Conservation (phyloP, 2,888 invertebrate genomes). For the Smittia aterrima region DNA sequence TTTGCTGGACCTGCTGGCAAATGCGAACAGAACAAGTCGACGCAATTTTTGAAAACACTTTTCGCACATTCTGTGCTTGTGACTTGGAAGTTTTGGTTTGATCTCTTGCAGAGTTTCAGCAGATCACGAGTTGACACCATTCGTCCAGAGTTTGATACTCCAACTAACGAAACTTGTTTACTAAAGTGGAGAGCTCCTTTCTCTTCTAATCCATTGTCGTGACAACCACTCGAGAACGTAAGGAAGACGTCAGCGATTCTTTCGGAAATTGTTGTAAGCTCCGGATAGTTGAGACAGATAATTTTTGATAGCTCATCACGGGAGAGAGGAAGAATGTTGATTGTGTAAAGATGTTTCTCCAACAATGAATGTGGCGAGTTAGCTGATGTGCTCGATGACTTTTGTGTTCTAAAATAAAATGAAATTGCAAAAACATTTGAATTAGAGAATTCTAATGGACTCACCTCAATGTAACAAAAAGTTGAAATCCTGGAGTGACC, state of each 20-base stretch:
- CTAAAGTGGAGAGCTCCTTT: not conserved
- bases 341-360: constrained; percentile 78
- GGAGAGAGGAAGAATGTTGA: constrained; percentile 77
- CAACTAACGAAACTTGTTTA: constrained; percentile 25
- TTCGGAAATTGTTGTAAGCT: constrained; percentile 68
- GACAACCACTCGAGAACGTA: constrained; percentile 72
- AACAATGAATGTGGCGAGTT: constrained; percentile 67
- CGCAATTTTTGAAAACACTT: constrained; percentile 73
- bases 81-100: constrained; percentile 70
- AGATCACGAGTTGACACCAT: constrained; percentile 82
- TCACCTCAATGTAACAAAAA: constrained; percentile 87
- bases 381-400: constrained; percentile 49
- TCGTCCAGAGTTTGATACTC: constrained; percentile 56
- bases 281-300: constrained; percentile 66
- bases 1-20: constrained; percentile 65
- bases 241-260: constrained; percentile 81
- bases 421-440: not conserved
- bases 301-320: constrained; percentile 72
- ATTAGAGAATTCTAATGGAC: not conserved
- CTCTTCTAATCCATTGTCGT: constrained; percentile 53
- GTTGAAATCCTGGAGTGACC: constrained; percentile 81
- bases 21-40: constrained; percentile 87
- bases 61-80: constrained; percentile 59
- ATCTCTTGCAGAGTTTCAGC: constrained; percentile 85
- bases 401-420: constrained; percentile 50